These are phyloP conservation scores for Eulacestoma nigropectus DNA, from an alignment of 2,113 vertebrate species.

Conservation along the genomic window DNA sequence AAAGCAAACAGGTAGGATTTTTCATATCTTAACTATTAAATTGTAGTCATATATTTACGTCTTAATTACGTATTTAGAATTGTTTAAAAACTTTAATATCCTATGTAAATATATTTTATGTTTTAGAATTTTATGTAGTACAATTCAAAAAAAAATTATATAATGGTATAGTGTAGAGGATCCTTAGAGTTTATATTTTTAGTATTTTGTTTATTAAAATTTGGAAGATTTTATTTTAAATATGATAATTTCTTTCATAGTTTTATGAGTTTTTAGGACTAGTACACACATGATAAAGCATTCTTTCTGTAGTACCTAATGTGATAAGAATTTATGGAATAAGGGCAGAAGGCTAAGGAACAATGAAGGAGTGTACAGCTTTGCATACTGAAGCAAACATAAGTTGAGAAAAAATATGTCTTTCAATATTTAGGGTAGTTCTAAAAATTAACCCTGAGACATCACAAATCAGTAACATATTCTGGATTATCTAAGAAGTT, in stretches of 20 bases:
- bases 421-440: neutral
- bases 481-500: neutral
- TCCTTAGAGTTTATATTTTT: neutral
- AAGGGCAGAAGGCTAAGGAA: neutral
- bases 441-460: neutral
- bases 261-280: neutral
- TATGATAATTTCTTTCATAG: neutral
- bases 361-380: neutral
- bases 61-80: neutral
- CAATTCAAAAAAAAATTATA: neutral
- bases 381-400: neutral
- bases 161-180: neutral
- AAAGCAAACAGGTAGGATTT: slow-evolving; percentile 83
- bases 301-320: neutral
- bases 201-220: neutral
- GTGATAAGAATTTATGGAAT: neutral
- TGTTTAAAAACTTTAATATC: neutral
- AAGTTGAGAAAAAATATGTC: neutral
- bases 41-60: neutral
- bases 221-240: neutral
- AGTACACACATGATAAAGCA: neutral
- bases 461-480: neutral
- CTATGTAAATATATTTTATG: neutral
- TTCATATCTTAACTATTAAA: neutral
- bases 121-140: neutral